Evolutionary conservation across 2,797 vertebrate genomes (phyloP).

Genomic region (Dallia pectoralis): DNA sequence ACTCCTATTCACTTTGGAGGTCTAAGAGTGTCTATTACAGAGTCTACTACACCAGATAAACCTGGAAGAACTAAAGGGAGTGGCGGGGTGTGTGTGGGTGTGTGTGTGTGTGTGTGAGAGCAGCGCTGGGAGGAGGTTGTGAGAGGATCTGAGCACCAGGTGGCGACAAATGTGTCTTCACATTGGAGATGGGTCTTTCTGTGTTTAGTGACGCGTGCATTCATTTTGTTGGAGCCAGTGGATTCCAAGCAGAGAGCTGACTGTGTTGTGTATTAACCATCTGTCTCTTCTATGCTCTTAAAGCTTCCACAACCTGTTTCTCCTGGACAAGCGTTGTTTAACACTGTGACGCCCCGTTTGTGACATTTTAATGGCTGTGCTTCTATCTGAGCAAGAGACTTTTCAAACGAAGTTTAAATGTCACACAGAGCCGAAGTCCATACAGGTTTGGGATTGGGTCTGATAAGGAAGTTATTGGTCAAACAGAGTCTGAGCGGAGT

Average conservation of each 20-base stretch:
- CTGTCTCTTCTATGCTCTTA: conserved; percentile 35
- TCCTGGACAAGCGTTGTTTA: conserved; percentile 23
- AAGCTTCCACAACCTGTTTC: conserved; percentile 39
- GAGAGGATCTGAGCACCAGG: conserved; percentile 56
- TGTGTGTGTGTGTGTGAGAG: conserved; percentile 23
- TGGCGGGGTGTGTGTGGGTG: conserved; percentile 52
- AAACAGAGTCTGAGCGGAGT: conserved; percentile 35
- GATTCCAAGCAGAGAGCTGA: conserved; percentile 36
- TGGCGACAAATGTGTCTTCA: conserved; percentile 56
- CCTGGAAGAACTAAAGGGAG: conserved; percentile 66
- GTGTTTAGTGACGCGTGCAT: conserved; percentile 42
- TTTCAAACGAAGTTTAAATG: conserved; percentile 14
- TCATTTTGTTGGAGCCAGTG: conserved; percentile 22
- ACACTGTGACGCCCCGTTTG: conserved; percentile 38
- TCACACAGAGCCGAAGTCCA: conserved; percentile 26
- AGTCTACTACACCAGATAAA: conserved; percentile 99
- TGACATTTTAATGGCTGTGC: conserved; percentile 37
- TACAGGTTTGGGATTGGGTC: conserved; percentile 29
- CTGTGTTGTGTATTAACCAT: conserved; percentile 49
- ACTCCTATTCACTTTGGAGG: conserved; percentile 99
- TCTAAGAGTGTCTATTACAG: conserved; percentile 99
- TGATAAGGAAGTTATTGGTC: conserved; percentile 37
- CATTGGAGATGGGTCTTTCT: conserved; percentile 43
- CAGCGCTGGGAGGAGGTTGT: conserved; percentile 10
- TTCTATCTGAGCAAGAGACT: not conserved